Percentiles rank a stretch among this genome's conserved stretches.
phyloP scores from a whole-genome alignment of 37 sponge, comb jelly and placozoan genomes.

The Halisarca cf. caerulea region DNA sequence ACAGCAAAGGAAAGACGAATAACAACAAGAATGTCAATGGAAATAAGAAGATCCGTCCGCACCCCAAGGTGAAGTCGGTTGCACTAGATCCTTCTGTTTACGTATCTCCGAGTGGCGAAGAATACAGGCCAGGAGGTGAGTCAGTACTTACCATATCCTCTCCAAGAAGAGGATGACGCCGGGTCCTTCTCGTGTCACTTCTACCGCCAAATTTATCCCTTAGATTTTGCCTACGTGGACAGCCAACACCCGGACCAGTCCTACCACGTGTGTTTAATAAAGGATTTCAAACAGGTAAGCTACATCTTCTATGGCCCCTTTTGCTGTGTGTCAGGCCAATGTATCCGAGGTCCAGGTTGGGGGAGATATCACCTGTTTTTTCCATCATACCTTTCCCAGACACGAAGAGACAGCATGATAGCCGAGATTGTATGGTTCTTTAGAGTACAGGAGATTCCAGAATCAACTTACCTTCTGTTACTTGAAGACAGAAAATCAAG shows the following conservation, averaged over 20 bases:
- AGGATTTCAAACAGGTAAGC: conserved; percentile 74
- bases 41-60: background rate
- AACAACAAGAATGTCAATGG: background rate
- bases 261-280: conserved; percentile 72
- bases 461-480: conserved; percentile 64
- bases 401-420: conserved; percentile 52
- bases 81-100: background rate
- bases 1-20: too few species aligned
- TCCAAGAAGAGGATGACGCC: background rate
- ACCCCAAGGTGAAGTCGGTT: background rate
- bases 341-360: background rate
- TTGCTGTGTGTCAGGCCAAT: background rate
- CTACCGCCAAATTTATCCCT: background rate
- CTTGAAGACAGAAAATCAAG: conserved; percentile 68
- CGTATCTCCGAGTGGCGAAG: conserved; percentile 46
- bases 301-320: background rate
- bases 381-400: conserved; percentile 35
- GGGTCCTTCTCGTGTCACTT: background rate
- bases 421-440: conserved; percentile 85
- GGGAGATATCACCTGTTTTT: background rate
- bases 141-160: background rate
- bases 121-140: conserved; percentile 67
- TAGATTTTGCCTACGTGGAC: conserved; percentile 87
- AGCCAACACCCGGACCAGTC: conserved; percentile 77
- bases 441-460: conserved; percentile 72